Percentiles rank a stretch among this genome's conserved stretches.
These are phyloP conservation scores for Drosophila hamatofila DNA, from an alignment of 2,888 invertebrate species.

Conservation along the genomic window DNA sequence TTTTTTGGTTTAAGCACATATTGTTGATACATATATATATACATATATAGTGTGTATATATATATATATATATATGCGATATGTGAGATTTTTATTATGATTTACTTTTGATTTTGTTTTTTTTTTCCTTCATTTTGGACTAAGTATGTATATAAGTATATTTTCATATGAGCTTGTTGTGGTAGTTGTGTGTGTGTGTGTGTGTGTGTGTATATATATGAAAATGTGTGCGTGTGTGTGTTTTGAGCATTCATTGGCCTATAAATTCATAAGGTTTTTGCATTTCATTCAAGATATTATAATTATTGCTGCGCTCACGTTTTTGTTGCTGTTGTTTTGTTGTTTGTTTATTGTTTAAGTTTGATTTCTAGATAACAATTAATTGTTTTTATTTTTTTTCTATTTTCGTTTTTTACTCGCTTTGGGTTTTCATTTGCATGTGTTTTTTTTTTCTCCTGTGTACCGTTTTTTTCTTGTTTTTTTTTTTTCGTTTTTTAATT, in stretches of 20 bases:
- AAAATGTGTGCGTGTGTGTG: background rate
- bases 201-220: conserved; percentile 2
- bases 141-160: conserved; percentile 40
- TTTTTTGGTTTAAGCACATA: conserved; percentile 30
- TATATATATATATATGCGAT: conserved; percentile 51
- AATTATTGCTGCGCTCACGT: conserved; percentile 25
- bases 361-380: conserved; percentile 47
- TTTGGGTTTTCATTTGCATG: background rate
- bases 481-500: background rate
- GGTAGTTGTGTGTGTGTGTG: conserved; percentile 1
- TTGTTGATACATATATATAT: conserved; percentile 5
- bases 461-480: conserved; percentile 39
- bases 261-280: conserved; percentile 45
- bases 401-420: conserved; percentile 6
- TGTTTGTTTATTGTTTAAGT: conserved; percentile 24
- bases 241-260: conserved; percentile 42
- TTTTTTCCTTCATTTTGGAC: conserved; percentile 21
- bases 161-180: conserved; percentile 32
- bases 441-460: conserved; percentile 46
- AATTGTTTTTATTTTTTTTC: conserved; percentile 9
- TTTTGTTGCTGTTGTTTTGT: background rate
- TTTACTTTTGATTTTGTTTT: background rate
- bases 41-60: conserved; percentile 22
- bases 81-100: conserved; percentile 47
- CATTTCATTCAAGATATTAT: conserved; percentile 31